Evolutionary conservation across 2,113 vertebrate species (phyloP).

Genomic region (Leptobrachium ailaonicum): DNA sequence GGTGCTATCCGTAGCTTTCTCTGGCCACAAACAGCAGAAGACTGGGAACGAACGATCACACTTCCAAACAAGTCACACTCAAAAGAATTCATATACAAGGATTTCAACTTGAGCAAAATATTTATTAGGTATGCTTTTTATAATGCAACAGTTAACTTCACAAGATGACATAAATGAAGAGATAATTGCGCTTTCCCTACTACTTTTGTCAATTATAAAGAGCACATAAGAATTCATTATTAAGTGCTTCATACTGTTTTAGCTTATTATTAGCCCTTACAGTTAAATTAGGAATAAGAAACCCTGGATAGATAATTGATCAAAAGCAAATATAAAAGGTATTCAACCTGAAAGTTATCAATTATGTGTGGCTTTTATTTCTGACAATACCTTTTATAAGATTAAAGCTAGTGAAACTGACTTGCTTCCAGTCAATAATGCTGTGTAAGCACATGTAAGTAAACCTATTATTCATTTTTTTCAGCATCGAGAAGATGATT

Average conservation of each 20-base stretch:
- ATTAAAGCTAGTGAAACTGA: conserved; percentile 61
- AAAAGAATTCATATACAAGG: no score
- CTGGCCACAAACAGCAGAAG: no score
- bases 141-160: background rate
- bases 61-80: no score
- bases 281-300: conserved; percentile 62
- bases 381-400: conserved; percentile 55
- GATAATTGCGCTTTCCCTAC: no score
- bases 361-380: conserved; percentile 54
- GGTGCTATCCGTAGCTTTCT: no score
- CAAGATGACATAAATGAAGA: background rate
- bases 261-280: conserved; percentile 55
- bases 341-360: conserved; percentile 49
- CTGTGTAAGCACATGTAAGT: conserved; percentile 45
- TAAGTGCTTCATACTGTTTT: conserved; percentile 51
- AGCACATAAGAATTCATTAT: conserved; percentile 19
- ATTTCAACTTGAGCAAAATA: background rate
- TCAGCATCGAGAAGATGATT: background rate
- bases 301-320: conserved; percentile 59
- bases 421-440: conserved; percentile 52
- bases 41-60: no score
- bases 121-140: background rate
- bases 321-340: conserved; percentile 41
- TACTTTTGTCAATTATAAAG: no score
- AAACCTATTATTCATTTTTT: conserved; percentile 48